Base-by-base conservation (phyloP, 92 coral and sea anemone species). In the Desmophyllum pertusum region DNA sequence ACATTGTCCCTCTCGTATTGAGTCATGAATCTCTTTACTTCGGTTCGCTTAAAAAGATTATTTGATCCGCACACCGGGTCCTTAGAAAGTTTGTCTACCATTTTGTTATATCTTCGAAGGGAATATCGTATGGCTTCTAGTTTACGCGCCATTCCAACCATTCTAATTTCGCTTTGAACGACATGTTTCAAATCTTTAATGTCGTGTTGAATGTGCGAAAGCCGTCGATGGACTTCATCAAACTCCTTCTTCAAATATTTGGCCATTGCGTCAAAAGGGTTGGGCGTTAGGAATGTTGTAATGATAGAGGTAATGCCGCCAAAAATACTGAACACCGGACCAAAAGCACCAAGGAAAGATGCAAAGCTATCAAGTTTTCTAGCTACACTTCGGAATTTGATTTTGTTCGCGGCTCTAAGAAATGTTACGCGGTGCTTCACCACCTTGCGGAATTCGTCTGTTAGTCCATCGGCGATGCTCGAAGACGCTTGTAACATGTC, bases 281-380 rank as follows among this genome's bases (percentile, higher is more conserved):
- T n/a, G n/a, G n/a, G n/a, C n/a, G n/a, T n/a, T n/a, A n/a, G n/a
- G n/a, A n/a, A n/a, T n/a, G n/a, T 83, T 50, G 86, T 83, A 1
- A 71, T 19, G 66, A 83, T 83, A 19, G 86, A 25, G 69, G 70
- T 23, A 19, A 83, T 19, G 38, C 83, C 82, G 67, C 86, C 63
- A 40, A 83, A 71, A 33, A 83, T 70, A n/a, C 86, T 52, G 31
- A 73, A 46, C 9, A 14, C 70, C 30, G 83, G 86, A 53, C 62
- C 83, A 11, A 83, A 18, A 73, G 86, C 78, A 25, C 66, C 36
- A 37, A 83, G 81, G 79, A 70, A 86, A 86, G 45, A 86, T 78
- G 41, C 59, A 4, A 52, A 52, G 59, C 4, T 15, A 4, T 52
- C 18, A 10, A 15, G 21, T 52, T 10, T 11, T 52, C 59, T 52